Conservation (phyloP, 2,888 invertebrate genomes). For the Macropis europaea region DNA sequence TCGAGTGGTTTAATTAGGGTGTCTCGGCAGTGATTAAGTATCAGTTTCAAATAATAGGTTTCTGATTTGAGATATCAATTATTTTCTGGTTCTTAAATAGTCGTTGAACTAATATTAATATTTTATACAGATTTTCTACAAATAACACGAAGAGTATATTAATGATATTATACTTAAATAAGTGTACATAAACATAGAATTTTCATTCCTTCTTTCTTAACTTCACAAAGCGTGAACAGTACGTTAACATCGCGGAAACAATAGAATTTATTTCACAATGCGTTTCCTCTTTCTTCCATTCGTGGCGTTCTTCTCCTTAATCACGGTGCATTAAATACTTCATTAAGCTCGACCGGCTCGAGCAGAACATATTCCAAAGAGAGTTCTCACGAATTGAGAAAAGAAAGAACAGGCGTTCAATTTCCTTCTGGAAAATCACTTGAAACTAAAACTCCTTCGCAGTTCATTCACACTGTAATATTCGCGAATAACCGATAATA, state of each 20-base stretch:
- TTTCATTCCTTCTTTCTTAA: too few species aligned
- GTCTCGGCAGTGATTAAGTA: too few species aligned
- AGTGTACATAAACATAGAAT: too few species aligned
- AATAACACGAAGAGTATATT: too few species aligned
- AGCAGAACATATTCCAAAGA: conserved; percentile 20
- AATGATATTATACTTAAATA: too few species aligned
- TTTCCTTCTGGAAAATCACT: conserved; percentile 25
- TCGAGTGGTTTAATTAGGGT: too few species aligned
- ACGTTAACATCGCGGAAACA: neutral
- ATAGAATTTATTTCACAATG: neutral
- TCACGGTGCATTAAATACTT: conserved; percentile 33
- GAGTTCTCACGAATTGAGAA: conserved; percentile 3
- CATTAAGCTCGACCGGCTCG: conserved; percentile 21
- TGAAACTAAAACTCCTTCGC: conserved; percentile 7
- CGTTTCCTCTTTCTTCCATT: neutral
- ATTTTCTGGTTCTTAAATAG: too few species aligned
- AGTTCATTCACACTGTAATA: conserved; percentile 9
- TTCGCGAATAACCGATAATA: neutral
- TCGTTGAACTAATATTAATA: too few species aligned
- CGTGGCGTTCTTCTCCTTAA: neutral
- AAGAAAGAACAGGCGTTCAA: conserved; percentile 22
- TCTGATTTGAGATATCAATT: too few species aligned
- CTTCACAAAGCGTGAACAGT: too few species aligned
- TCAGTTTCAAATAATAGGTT: too few species aligned
- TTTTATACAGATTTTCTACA: too few species aligned